Evolutionary conservation across 2,888 invertebrate genomes (phyloP), one percentile per base, ranked within the genome.

Genomic region (Nomada hirtipes): DNA sequence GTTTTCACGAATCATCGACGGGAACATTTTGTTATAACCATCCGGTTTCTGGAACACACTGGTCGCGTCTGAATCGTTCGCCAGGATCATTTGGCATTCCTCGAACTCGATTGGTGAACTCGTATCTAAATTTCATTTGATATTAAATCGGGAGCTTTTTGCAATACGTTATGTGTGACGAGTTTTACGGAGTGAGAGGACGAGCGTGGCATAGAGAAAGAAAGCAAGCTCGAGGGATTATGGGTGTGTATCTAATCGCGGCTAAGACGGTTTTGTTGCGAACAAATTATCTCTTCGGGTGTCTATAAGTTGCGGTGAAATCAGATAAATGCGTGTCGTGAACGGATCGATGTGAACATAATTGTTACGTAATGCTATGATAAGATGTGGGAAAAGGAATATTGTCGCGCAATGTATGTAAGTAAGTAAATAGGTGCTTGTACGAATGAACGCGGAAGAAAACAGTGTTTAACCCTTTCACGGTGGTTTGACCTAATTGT

Each of bases 121-220:
- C 26, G 79, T 53, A 80, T 80, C 79, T 80, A 80, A 47, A 80
- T 80, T 71, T 72, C 61, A 71, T 69, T 59, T 26, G 60, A 52
- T n/a, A 79, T 78, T 23, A 69, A 26, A 55, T 63, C 29, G 61
- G 20, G 36, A 36, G 7, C 36, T 36, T 7, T 36, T 36, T 36
- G 36, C 7, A 36, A 36, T 36, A 36, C 36, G 36, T 0, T 20
- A 47, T 69, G 50, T 2, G 26, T 11, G 53, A n/a, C 26, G 53
- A 18, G 36, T 47, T 47, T 73, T 36, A 18, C 18, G 18, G 64
- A 18, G 26, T 29, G 60, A 74, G n/a, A 29, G 18, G 9, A 15
- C 23, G 50, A 11, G 20, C 7, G 53, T 9, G n/a, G 53, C n/a
- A 10, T 53, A 53, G n/a, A 53, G 47, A 1, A 60, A 69, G 50